Percentiles rank a stretch among this genome's conserved stretches.
These are phyloP conservation scores for Mercenaria mercenaria DNA, from an alignment of 1,140 invertebrate species.

Conservation along the genomic window DNA sequence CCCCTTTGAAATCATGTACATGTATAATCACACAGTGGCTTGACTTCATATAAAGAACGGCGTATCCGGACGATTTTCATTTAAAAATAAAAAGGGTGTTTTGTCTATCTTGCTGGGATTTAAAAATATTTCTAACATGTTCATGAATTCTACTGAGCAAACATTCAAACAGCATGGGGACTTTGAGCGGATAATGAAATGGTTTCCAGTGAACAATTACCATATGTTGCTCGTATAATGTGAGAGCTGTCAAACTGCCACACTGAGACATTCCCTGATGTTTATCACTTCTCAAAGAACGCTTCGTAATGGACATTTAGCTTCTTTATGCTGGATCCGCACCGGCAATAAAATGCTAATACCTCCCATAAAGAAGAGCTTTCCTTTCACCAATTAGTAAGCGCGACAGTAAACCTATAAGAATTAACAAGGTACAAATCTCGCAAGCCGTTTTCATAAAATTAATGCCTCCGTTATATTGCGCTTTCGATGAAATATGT, in stretches of 20 bases:
- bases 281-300: constrained; percentile 54
- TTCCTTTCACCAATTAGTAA: constrained; percentile 61
- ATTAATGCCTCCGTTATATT: constrained; percentile 54
- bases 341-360: constrained; percentile 64
- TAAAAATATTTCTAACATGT: no score
- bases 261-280: constrained; percentile 17
- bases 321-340: constrained; percentile 26
- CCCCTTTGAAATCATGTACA: no score
- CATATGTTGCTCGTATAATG: constrained; percentile 20
- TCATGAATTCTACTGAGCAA: not conserved
- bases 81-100: no score
- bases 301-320: constrained; percentile 62
- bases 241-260: constrained; percentile 12
- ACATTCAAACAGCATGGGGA: not conserved
- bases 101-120: no score
- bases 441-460: constrained; percentile 57
- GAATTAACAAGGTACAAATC: constrained; percentile 64
- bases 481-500: constrained; percentile 54
- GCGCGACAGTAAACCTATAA: constrained; percentile 50
- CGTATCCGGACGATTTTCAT: no score
- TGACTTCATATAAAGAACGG: no score
- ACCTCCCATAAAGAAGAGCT: constrained; percentile 48
- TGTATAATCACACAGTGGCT: no score
- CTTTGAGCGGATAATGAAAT: constrained; percentile 14
- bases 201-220: not conserved